These are phyloP conservation scores for Torymus texanus DNA, from an alignment of 2,888 invertebrate genomes.

Conservation along the genomic window DNA sequence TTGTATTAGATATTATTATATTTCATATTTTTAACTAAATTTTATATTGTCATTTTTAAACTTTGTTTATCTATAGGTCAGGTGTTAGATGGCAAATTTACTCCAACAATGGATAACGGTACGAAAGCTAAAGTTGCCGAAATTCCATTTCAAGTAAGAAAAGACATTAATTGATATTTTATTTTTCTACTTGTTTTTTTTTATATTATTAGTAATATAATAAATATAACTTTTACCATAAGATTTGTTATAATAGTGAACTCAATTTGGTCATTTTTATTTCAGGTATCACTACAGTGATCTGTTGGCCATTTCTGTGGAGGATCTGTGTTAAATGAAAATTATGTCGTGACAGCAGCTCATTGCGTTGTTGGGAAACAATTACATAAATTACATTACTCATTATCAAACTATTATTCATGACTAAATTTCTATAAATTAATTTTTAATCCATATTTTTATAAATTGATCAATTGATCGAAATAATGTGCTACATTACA, in stretches of 20 bases:
- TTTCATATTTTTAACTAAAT: too few relatives aligned
- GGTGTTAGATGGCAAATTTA: not conserved
- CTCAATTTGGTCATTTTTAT: not conserved
- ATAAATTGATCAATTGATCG: too few relatives aligned
- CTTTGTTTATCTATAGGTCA: not conserved
- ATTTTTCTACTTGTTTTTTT: not conserved
- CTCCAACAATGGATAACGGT: constrained; percentile 51
- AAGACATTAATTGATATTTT: not conserved
- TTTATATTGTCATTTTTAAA: not conserved
- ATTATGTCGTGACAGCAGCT: constrained; percentile 54
- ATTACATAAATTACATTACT: too few relatives aligned
- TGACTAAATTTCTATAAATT: too few relatives aligned
- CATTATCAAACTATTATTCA: too few relatives aligned
- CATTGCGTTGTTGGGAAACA: constrained; percentile 40
- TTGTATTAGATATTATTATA: too few relatives aligned
- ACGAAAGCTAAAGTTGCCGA: constrained; percentile 49
- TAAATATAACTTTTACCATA: too few relatives aligned
- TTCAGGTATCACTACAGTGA: constrained; percentile 49
- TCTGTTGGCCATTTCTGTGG: constrained; percentile 55
- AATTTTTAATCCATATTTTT: too few relatives aligned
- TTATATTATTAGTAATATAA: too few relatives aligned
- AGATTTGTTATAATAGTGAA: too few relatives aligned
- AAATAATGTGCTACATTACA: too few relatives aligned
- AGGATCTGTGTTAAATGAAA: constrained; percentile 53
- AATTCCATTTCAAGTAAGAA: constrained; percentile 53